phyloP scores from a whole-genome alignment of 2,797 vertebrate species.

The Alectoris magna region DNA sequence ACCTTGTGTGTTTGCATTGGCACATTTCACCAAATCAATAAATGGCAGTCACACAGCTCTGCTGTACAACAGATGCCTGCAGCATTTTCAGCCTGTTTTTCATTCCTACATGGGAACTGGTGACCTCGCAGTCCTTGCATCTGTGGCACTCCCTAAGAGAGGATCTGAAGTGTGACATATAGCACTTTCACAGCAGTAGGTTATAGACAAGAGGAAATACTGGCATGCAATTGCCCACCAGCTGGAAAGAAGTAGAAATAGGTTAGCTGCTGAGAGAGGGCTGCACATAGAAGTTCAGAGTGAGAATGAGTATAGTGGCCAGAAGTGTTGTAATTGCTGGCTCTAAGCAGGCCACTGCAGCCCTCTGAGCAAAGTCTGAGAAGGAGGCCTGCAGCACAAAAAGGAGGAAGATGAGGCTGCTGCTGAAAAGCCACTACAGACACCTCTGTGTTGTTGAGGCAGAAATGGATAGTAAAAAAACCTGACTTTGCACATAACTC shows the following conservation, averaged over 20 bases:
- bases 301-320: background rate
- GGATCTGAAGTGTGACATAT: background rate
- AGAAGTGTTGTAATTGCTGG: background rate
- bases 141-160: background rate
- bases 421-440: background rate
- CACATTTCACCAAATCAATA: background rate
- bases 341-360: background rate
- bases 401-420: background rate
- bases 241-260: background rate
- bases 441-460: background rate
- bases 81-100: slow-evolving; percentile 12
- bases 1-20: background rate
- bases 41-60: background rate
- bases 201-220: background rate
- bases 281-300: background rate
- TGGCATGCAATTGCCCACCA: background rate
- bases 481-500: background rate
- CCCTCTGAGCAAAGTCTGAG: background rate
- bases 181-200: background rate
- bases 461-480: background rate
- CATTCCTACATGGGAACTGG: background rate
- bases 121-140: background rate
- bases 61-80: background rate
- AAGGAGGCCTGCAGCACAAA: background rate
- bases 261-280: background rate